Conservation (phyloP, 2,797 vertebrate species). For the Siniperca obscura region DNA sequence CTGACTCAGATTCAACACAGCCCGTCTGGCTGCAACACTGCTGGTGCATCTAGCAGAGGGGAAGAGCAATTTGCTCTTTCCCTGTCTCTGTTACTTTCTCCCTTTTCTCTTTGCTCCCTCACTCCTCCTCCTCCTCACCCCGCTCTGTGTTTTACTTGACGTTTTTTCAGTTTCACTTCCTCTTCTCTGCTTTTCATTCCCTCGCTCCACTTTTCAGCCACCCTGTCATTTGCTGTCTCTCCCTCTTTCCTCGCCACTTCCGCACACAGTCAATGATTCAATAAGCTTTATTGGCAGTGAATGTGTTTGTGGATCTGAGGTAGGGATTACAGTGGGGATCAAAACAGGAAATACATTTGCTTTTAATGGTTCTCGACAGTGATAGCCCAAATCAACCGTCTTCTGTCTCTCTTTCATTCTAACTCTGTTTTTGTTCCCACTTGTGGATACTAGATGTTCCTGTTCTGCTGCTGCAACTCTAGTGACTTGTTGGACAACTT, state of each 20-base stretch:
- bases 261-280: slow-evolving; percentile 53
- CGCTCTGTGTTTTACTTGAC: background rate
- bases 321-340: slow-evolving; percentile 50
- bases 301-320: slow-evolving; percentile 45
- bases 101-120: slow-evolving; percentile 12
- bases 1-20: slow-evolving; percentile 78
- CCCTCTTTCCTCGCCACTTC: slow-evolving; percentile 21
- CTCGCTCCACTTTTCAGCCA: slow-evolving; percentile 37
- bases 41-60: slow-evolving; percentile 60
- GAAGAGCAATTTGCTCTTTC: slow-evolving; percentile 59
- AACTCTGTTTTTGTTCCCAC: slow-evolving; percentile 23
- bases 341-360: slow-evolving; percentile 73
- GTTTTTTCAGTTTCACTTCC: slow-evolving; percentile 55
- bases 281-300: slow-evolving; percentile 58
- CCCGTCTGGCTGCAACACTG: slow-evolving; percentile 69
- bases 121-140: background rate
- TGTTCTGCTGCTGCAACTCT: slow-evolving; percentile 28
- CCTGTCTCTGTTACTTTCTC: slow-evolving; percentile 44
- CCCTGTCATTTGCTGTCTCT: slow-evolving; percentile 38
- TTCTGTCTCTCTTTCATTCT: background rate
- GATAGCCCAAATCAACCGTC: slow-evolving; percentile 37
- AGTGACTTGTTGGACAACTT: slow-evolving; percentile 52
- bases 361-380: slow-evolving; percentile 51
- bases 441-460: slow-evolving; percentile 48
- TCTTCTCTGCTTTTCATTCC: slow-evolving; percentile 33